Evolutionary conservation across 2,113 vertebrate species (phyloP).

Genomic region (Phrynosoma platyrhinos): DNA sequence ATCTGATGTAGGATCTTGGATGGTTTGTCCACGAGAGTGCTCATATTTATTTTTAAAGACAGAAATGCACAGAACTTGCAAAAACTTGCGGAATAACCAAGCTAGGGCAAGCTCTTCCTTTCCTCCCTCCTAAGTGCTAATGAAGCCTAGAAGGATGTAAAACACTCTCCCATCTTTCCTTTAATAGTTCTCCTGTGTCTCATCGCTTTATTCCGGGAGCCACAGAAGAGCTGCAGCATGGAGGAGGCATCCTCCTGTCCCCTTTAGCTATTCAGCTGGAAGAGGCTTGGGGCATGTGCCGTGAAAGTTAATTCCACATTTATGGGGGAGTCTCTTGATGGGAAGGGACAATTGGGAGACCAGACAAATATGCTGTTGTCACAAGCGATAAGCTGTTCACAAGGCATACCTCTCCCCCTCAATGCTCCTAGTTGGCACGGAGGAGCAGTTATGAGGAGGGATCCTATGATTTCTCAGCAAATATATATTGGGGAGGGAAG

Average conservation of each 20-base stretch:
- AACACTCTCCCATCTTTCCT: neutral
- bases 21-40: no score
- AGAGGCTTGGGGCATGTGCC: neutral
- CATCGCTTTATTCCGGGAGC: neutral
- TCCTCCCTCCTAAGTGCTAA: neutral
- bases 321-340: neutral
- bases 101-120: no score
- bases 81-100: no score
- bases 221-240: accelerated
- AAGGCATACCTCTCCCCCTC: neutral
- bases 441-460: neutral
- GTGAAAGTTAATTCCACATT: neutral
- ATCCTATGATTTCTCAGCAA: neutral
- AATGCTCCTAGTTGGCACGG: accelerated
- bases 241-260: accelerated
- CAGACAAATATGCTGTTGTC: neutral
- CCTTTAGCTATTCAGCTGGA: neutral
- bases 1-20: no score
- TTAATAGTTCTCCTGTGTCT: neutral
- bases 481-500: no score
- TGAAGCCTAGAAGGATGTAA: neutral
- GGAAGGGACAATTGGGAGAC: conserved; percentile 8
- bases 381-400: neutral
- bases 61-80: no score
- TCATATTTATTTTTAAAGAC: no score